phyloP scores from a whole-genome alignment of 2,888 invertebrate genomes.

The Mesochorus sp. region DNA sequence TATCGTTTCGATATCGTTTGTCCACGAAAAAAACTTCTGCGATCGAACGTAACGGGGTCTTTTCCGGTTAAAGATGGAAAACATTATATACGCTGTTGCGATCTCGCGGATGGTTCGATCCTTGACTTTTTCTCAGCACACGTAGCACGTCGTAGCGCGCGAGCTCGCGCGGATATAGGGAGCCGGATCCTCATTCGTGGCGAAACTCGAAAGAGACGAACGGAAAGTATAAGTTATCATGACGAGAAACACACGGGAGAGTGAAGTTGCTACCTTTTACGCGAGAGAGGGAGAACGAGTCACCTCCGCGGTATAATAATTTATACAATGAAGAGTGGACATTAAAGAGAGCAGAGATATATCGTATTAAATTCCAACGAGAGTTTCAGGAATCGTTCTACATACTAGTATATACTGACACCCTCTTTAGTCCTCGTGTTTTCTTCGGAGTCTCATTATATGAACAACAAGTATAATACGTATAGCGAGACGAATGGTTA shows the following conservation, averaged over 20 bases:
- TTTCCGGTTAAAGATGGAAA: slow-evolving; percentile 70
- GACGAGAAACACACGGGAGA: slow-evolving; percentile 41
- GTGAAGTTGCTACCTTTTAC: slow-evolving; percentile 45
- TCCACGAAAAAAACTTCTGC: slow-evolving; percentile 68
- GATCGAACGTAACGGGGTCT: slow-evolving; percentile 69
- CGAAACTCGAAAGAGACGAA: too few relatives aligned
- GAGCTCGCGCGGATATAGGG: slow-evolving; percentile 12
- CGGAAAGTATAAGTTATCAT: slow-evolving; percentile 77
- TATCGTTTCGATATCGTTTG: slow-evolving; percentile 70
- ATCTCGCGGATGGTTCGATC: slow-evolving; percentile 54
- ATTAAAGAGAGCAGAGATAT: slow-evolving; percentile 37
- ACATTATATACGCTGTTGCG: slow-evolving; percentile 56
- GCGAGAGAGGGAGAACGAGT: slow-evolving; percentile 17
- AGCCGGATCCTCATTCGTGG: slow-evolving; percentile 6
- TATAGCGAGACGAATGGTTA: slow-evolving; percentile 26
- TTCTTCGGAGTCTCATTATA: neutral
- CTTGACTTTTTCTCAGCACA: slow-evolving; percentile 64
- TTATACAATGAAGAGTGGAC: slow-evolving; percentile 53
- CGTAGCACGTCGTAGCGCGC: too few relatives aligned
- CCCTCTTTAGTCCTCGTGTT: neutral
- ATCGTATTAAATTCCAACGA: slow-evolving; percentile 44
- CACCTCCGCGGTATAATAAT: slow-evolving; percentile 39
- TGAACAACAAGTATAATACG: too few relatives aligned
- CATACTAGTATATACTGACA: slow-evolving; percentile 47
- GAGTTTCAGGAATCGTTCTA: slow-evolving; percentile 48